Conservation (phyloP, 2,888 invertebrate genomes). For the Thumatha senex region DNA sequence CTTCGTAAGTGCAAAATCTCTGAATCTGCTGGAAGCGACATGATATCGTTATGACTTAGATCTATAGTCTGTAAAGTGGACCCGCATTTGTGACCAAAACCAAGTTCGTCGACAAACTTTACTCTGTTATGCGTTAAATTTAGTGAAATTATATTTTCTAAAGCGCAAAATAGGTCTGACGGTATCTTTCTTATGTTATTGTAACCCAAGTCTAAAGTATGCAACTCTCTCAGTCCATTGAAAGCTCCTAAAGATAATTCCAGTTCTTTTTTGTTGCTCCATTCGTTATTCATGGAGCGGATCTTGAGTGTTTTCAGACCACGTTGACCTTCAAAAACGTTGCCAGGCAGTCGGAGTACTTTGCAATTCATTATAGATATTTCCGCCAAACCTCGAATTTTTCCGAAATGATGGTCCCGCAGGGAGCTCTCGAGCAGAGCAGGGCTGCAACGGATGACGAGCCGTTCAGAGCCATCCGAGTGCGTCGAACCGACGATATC, state of each 20-base stretch:
- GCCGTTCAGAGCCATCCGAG: slow-evolving; percentile 88
- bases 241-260: slow-evolving; percentile 89
- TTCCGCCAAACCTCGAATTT: slow-evolving; percentile 90
- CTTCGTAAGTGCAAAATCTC: slow-evolving; percentile 90
- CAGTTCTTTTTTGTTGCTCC: slow-evolving; percentile 88
- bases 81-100: slow-evolving; percentile 85
- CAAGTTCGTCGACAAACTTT: slow-evolving; percentile 89
- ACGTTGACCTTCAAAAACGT: slow-evolving; percentile 90
- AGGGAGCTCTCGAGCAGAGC: slow-evolving; percentile 87
- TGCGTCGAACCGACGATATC: slow-evolving; percentile 85
- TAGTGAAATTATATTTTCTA: slow-evolving; percentile 90
- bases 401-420: slow-evolving; percentile 88
- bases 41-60: slow-evolving; percentile 91
- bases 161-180: slow-evolving; percentile 90
- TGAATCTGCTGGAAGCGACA: slow-evolving; percentile 88
- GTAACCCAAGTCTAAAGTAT: slow-evolving; percentile 89
- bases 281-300: slow-evolving; percentile 90
- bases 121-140: slow-evolving; percentile 94
- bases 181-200: slow-evolving; percentile 92
- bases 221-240: slow-evolving; percentile 90
- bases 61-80: slow-evolving; percentile 91
- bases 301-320: slow-evolving; percentile 91
- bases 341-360: slow-evolving; percentile 88
- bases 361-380: slow-evolving; percentile 91
- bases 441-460: slow-evolving; percentile 88